Base-by-base conservation (phyloP, 2,797 vertebrate genomes). In the Zenarchopterus dispar region DNA sequence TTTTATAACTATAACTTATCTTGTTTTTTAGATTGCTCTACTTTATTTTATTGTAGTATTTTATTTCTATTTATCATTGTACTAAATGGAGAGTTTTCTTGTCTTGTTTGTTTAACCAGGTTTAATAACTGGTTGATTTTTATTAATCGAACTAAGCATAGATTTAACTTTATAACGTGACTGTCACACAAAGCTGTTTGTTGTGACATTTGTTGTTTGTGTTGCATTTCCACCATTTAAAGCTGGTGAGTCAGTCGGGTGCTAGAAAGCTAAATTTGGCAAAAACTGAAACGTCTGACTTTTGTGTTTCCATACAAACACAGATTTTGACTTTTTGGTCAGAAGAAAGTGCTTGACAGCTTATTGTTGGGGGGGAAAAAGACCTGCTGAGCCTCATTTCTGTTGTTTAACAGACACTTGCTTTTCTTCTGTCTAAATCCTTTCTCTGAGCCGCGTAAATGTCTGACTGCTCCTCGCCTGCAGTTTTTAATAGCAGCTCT, bases 301-400 rank as follows among this genome's bases (percentile, higher is more conserved):
- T n/a, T 19, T 45, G 18, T 44, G 42, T 48, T 52, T 22, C 21
- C 10, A 0, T 45, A 17, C 42, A n/a, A 65, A 52, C 5, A 52
- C 5, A 44, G 26, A 16, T 45, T 31, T 13, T 10, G 52, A 31
- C 49, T 50, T n/a, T 28, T 56, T 21, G 17, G 42, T 50, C 45
- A 7, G 1, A 19, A 57, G 7, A 45, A 21, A 54, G 21, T 2
- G 2, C 43, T 7, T 57, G 18, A 10, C 5, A 26, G 33, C 41
- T 43, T 9, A 68, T 43, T 47, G 54, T 18, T 63, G 22, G 22
- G 58, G 66, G 44, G n/a, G n/a, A n/a, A 59, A 54, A 51, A 33
- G 41, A 13, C 23, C 42, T 41, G 36, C 62, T 39, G 69, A 47
- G 59, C 5, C 60, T 60, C 36, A 52, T 51, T 28, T 31, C 22